phyloP scores from a whole-genome alignment of 2,888 invertebrate genomes.

The Drosophila meridionalis region DNA sequence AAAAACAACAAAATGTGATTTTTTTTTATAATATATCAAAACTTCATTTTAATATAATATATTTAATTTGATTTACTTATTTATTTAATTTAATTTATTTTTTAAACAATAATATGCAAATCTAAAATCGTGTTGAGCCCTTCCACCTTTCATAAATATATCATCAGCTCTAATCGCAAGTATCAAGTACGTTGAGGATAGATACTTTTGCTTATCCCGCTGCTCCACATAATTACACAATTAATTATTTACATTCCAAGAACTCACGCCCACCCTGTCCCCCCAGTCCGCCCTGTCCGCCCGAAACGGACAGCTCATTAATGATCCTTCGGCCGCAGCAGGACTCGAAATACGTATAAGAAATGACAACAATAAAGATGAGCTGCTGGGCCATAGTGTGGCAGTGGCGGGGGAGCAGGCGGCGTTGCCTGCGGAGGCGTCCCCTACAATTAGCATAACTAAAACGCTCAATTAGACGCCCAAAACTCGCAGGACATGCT shows the following conservation, averaged over 20 bases:
- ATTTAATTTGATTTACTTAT: too few relatives aligned
- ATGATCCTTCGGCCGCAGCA: slow-evolving; percentile 34
- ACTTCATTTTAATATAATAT: too few relatives aligned
- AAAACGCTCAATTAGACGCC: slow-evolving; percentile 76
- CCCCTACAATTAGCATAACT: slow-evolving; percentile 76
- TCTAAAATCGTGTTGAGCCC: neutral
- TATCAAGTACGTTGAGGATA: neutral
- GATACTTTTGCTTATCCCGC: slow-evolving; percentile 3
- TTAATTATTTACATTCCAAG: slow-evolving; percentile 46
- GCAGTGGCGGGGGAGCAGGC: neutral
- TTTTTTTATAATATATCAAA: too few relatives aligned
- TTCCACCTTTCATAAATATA: neutral
- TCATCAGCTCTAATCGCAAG: neutral
- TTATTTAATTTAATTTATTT: too few relatives aligned
- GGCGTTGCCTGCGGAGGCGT: neutral
- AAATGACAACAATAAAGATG: slow-evolving; percentile 57
- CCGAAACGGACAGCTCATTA: slow-evolving; percentile 33
- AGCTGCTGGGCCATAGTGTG: slow-evolving; percentile 19
- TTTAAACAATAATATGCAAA: neutral
- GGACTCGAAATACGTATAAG: slow-evolving; percentile 41
- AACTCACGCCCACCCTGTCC: slow-evolving; percentile 20
- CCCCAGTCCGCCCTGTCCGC: too few relatives aligned
- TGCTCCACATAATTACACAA: slow-evolving; percentile 29
- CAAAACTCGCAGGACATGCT: slow-evolving; percentile 41
- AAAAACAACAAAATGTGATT: too few relatives aligned